Conservation (phyloP, 2,113 vertebrate species). For the Bolborhynchus lineola region DNA sequence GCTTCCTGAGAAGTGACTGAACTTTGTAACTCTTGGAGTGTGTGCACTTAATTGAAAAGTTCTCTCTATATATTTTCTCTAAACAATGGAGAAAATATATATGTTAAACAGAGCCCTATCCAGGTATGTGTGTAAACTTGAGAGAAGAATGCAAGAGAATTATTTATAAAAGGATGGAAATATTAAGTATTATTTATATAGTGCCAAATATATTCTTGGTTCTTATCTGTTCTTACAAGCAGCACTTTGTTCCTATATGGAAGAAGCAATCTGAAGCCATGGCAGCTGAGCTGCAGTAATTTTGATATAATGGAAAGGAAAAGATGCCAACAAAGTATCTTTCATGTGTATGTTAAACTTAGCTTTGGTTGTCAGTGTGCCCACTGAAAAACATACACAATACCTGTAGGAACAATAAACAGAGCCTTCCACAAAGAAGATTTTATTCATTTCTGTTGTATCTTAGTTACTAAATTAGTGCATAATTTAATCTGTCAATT, state of each 20-base stretch:
- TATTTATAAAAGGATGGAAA: conserved; percentile 31
- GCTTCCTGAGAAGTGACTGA: background rate
- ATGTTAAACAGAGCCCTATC: background rate
- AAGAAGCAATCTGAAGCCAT: conserved; percentile 21
- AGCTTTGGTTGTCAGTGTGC: conserved; percentile 54
- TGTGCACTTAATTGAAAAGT: background rate
- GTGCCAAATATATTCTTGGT: conserved; percentile 28
- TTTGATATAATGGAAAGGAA: conserved; percentile 42
- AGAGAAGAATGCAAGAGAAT: conserved; percentile 20
- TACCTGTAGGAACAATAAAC: conserved; percentile 42
- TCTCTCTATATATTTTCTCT: background rate
- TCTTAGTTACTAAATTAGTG: background rate
- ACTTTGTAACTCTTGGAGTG: background rate
- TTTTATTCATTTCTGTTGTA: background rate
- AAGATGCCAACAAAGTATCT: conserved; percentile 45
- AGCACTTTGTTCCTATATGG: conserved; percentile 13
- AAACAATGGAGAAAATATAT: background rate
- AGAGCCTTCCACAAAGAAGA: conserved; percentile 3
- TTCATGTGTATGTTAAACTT: conserved; percentile 33
- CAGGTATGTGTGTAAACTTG: conserved; percentile 24
- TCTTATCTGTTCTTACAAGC: conserved; percentile 54
- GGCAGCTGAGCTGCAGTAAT: conserved; percentile 38
- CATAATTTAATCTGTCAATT: conserved; percentile 19
- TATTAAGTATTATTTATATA: conserved; percentile 14
- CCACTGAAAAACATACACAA: conserved; percentile 55